These are phyloP conservation scores for Drosophila atripex DNA, from an alignment of 2,888 invertebrate species.

Conservation along the genomic window DNA sequence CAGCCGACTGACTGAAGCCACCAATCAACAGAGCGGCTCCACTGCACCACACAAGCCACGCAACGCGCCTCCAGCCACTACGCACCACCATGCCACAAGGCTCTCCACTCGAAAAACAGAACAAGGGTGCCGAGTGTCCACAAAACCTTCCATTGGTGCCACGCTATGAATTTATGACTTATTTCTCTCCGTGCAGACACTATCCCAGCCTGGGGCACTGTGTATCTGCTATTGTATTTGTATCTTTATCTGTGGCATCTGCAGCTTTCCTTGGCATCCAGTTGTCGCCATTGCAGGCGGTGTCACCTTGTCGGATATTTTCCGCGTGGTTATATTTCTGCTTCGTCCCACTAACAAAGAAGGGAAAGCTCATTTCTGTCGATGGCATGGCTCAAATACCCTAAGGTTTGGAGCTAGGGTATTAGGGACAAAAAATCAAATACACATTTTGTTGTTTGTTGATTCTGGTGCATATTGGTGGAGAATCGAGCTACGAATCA, in stretches of 20 bases:
- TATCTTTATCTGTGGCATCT: slow-evolving; percentile 45
- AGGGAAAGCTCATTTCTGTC: neutral
- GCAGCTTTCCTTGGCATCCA: slow-evolving; percentile 62
- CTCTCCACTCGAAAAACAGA: slow-evolving; percentile 1
- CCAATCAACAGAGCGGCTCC: slow-evolving; percentile 72
- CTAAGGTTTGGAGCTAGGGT: no score
- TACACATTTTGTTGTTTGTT: no score
- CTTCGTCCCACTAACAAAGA: slow-evolving; percentile 56
- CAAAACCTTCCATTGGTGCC: no score
- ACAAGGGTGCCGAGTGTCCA: no score
- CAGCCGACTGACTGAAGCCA: slow-evolving; percentile 63
- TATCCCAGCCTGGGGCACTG: slow-evolving; percentile 12
- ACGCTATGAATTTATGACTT: no score
- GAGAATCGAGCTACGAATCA: no score
- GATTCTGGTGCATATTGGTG: no score
- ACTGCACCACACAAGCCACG: slow-evolving; percentile 34
- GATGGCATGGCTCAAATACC: neutral
- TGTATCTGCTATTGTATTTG: slow-evolving; percentile 13
- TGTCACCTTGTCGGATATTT: slow-evolving; percentile 55
- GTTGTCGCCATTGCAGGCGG: slow-evolving; percentile 60
- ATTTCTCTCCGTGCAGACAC: slow-evolving; percentile 10
- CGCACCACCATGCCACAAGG: slow-evolving; percentile 1
- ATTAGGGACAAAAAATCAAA: no score
- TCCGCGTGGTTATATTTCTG: slow-evolving; percentile 67
- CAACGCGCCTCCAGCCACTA: neutral